phyloP scores from a whole-genome alignment of 2,113 vertebrate genomes.

The Pholis gunnellus region DNA sequence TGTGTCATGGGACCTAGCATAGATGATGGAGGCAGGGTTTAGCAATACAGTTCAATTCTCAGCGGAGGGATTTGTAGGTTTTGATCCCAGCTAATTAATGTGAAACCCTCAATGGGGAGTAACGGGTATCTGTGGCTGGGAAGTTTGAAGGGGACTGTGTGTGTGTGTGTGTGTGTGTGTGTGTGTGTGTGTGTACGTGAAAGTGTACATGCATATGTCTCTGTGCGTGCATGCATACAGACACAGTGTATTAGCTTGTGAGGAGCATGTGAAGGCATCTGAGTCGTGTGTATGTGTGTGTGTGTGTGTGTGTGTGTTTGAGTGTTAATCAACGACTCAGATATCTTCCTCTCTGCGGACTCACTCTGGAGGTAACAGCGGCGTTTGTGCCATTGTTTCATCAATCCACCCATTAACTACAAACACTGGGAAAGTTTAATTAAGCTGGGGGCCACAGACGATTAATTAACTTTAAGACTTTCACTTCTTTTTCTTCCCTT shows the following conservation, averaged over 20 bases:
- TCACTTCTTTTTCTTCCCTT: slow-evolving; percentile 50
- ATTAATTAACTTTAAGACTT: slow-evolving; percentile 80
- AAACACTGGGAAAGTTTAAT: slow-evolving; percentile 80
- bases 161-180: slow-evolving; percentile 5
- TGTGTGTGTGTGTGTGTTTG: slow-evolving; percentile 33
- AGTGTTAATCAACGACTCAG: slow-evolving; percentile 56
- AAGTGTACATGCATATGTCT: background rate
- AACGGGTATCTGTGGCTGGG: slow-evolving; percentile 52
- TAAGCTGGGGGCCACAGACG: slow-evolving; percentile 63
- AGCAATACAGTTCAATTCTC: slow-evolving; percentile 61
- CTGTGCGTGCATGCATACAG: background rate
- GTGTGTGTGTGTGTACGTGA: background rate
- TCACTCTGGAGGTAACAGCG: slow-evolving; percentile 47
- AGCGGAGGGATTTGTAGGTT: slow-evolving; percentile 71
- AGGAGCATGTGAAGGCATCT: slow-evolving; percentile 14
- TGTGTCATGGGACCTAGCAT: slow-evolving; percentile 44
- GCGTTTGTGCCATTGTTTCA: slow-evolving; percentile 63
- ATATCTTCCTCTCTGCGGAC: slow-evolving; percentile 47
- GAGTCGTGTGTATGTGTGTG: slow-evolving; percentile 9
- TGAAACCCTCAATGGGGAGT: slow-evolving; percentile 69
- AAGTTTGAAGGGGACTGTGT: slow-evolving; percentile 67
- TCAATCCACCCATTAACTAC: slow-evolving; percentile 74
- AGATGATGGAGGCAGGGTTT: slow-evolving; percentile 64
- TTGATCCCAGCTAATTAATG: slow-evolving; percentile 80
- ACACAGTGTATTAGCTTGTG: background rate